Evolutionary conservation across 2,113 vertebrate genomes (phyloP).

Genomic region (Thamnophis sirtalis): DNA sequence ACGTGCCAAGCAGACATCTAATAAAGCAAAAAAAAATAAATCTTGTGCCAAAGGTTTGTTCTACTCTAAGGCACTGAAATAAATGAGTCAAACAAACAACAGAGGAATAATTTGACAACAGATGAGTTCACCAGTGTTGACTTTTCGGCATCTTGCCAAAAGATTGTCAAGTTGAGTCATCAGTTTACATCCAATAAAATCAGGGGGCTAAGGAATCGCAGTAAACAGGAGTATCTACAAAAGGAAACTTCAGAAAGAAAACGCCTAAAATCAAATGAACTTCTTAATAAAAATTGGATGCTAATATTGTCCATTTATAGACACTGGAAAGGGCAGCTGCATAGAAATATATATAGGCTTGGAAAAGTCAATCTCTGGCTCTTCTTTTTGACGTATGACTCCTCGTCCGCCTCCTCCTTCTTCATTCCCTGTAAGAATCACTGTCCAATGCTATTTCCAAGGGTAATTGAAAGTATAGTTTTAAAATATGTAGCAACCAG

Average conservation of each 20-base stretch:
- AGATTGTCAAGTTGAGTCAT: constrained; percentile 32
- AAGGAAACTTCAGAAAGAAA: constrained; percentile 41
- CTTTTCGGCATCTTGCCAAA: constrained; percentile 27
- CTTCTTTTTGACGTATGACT: not conserved
- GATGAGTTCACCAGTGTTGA: constrained; percentile 17
- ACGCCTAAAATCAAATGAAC: constrained; percentile 25
- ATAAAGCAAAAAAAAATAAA: constrained; percentile 1
- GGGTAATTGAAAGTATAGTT: too few species aligned
- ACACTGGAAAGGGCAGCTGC: not conserved
- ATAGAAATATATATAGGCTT: not conserved
- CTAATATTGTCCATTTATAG: constrained; percentile 4
- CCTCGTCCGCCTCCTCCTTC: not conserved
- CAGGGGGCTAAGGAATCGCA: constrained; percentile 38
- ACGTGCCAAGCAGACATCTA: constrained; percentile 19
- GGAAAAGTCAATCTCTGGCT: not conserved
- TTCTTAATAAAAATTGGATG: constrained; percentile 17
- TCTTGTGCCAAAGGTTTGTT: constrained; percentile 28
- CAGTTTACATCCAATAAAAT: constrained; percentile 34
- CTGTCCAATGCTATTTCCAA: not conserved
- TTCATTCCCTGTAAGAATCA: not conserved
- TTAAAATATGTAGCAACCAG: not conserved
- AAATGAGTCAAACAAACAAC: constrained; percentile 48
- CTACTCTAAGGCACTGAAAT: constrained; percentile 13
- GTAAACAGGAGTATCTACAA: not conserved
- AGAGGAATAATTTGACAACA: not conserved